Evolutionary conservation across 2,888 invertebrate species (phyloP).

Genomic region (Stegophylla sp.): DNA sequence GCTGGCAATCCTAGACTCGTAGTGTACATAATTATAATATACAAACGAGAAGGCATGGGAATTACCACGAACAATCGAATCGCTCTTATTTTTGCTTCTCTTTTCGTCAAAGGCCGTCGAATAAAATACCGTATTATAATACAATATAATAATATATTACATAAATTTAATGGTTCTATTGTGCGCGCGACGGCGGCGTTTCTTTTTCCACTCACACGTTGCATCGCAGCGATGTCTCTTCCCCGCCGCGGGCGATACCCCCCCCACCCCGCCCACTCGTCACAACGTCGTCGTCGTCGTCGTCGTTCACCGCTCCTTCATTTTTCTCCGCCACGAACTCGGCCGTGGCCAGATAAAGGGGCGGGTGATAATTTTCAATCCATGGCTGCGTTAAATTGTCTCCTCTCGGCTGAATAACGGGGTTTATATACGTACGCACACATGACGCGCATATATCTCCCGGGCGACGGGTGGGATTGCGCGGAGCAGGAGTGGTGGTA

Average conservation of each 20-base stretch:
- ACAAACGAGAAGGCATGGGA: background rate
- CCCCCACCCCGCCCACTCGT: background rate
- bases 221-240: too few relatives aligned
- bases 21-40: background rate
- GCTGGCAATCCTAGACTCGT: too few relatives aligned
- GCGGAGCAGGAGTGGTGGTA: too few relatives aligned
- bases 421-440: conserved; percentile 15
- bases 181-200: background rate
- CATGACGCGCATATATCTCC: conserved; percentile 23
- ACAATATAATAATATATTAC: conserved; percentile 20
- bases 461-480: background rate
- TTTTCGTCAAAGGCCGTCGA: conserved; percentile 2
- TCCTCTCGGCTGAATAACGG: conserved; percentile 51
- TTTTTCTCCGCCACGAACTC: background rate
- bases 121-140: background rate
- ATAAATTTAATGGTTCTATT: conserved; percentile 32
- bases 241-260: too few relatives aligned
- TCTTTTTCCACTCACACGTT: conserved; percentile 1
- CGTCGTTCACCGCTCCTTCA: background rate
- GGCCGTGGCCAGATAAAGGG: conserved; percentile 40
- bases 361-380: conserved; percentile 55
- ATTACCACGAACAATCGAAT: conserved; percentile 34
- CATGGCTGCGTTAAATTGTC: conserved; percentile 55
- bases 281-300: background rate
- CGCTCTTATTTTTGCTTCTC: background rate